phyloP scores from a whole-genome alignment of 2,888 invertebrate species.

The Drosophila quinaria region DNA sequence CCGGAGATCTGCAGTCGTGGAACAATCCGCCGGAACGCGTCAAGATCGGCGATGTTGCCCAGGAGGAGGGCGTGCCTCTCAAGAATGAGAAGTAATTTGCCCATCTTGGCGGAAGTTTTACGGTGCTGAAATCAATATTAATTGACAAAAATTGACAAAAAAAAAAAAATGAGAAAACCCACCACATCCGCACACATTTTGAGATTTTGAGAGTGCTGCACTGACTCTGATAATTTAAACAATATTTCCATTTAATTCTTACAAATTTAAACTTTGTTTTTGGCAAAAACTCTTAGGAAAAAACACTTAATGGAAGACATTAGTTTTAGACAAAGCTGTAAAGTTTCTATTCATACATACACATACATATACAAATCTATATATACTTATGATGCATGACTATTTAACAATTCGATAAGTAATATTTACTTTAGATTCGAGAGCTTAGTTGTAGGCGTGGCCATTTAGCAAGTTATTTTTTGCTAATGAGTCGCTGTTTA shows the following conservation, averaged over 20 bases:
- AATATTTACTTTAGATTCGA: slow-evolving; percentile 72
- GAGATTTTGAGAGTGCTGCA: slow-evolving; percentile 56
- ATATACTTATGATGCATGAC: slow-evolving; percentile 54
- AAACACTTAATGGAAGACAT: slow-evolving; percentile 64
- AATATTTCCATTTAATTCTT: slow-evolving; percentile 35
- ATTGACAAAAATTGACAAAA: slow-evolving; percentile 2
- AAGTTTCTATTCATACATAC: slow-evolving; percentile 51
- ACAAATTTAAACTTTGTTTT: slow-evolving; percentile 12
- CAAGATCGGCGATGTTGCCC: slow-evolving; percentile 66
- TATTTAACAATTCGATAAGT: slow-evolving; percentile 63
- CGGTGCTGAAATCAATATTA: slow-evolving; percentile 19
- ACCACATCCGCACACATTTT: slow-evolving; percentile 69
- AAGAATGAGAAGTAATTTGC: slow-evolving; percentile 79
- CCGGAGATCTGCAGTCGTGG: slow-evolving; percentile 88
- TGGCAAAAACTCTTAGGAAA: slow-evolving; percentile 12
- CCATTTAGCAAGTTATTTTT: slow-evolving; percentile 42
- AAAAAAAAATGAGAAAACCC: slow-evolving; percentile 35
- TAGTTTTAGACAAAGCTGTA: slow-evolving; percentile 64
- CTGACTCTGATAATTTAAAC: slow-evolving; percentile 34
- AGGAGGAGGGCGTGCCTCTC: slow-evolving; percentile 85
- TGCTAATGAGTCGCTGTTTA: slow-evolving; percentile 31
- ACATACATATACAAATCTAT: slow-evolving; percentile 23
- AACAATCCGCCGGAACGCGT: slow-evolving; percentile 85
- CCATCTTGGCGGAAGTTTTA: not conserved
- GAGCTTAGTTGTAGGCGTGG: slow-evolving; percentile 30